Evolutionary conservation across 2,888 invertebrate genomes (phyloP).

Genomic region (Meloe dianella): DNA sequence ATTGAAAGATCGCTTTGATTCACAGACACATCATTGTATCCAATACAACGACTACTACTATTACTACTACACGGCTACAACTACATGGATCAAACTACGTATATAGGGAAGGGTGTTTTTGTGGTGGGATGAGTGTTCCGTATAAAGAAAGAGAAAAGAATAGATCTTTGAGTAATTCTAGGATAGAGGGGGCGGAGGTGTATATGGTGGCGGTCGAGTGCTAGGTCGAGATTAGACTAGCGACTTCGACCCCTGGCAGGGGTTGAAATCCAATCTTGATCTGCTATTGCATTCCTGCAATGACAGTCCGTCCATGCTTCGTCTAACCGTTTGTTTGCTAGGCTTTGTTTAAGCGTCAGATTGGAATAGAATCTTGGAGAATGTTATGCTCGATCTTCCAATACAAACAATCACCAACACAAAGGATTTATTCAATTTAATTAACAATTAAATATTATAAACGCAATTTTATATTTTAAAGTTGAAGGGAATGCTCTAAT

Average conservation of each 20-base stretch:
- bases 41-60: constrained; percentile 11
- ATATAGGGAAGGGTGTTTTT: neutral
- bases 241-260: constrained; percentile 54
- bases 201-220: constrained; percentile 47
- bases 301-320: constrained; percentile 52
- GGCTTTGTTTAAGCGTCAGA: constrained; percentile 57
- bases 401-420: neutral
- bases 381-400: neutral
- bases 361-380: constrained; percentile 42
- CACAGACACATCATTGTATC: constrained; percentile 56
- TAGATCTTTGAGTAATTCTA: constrained; percentile 25
- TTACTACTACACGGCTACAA: neutral
- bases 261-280: constrained; percentile 62
- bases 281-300: constrained; percentile 62
- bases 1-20: constrained; percentile 58
- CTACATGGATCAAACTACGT: constrained; percentile 5
- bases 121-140: constrained; percentile 2
- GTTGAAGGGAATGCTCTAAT: too few species aligned
- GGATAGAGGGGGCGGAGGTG: neutral
- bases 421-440: neutral
- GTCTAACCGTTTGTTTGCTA: constrained; percentile 39
- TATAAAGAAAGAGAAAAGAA: constrained; percentile 15
- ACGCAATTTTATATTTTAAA: too few species aligned
- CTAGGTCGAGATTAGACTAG: constrained; percentile 60
- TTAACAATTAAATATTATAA: too few species aligned